Base-by-base conservation (phyloP, 2,888 invertebrate species). In the Patella ulyssiponensis region DNA sequence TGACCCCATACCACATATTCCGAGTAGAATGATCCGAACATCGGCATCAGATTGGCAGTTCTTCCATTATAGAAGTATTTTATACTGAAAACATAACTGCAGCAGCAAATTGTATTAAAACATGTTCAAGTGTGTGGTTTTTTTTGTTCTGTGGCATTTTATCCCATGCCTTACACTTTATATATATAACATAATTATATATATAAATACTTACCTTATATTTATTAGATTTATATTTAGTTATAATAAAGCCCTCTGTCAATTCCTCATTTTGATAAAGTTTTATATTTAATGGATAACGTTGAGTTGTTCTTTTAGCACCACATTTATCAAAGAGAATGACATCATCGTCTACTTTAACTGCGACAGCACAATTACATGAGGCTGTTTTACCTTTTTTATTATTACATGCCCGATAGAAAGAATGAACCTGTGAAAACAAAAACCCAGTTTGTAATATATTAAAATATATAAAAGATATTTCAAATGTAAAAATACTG, bases 351-450 rank as follows among this genome's bases (percentile, higher is more conserved):
- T 79, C 83, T 54, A 76, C 74, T n/a, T 80, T 73, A 0, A 84
- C 79, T 11, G 80, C 80, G 4, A 81, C 81, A 27, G 81, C 86
- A 79, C 86, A 87, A 76, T 82, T 86, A 79, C 87, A 87, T 0
- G 85, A 80, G 0, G 85, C 85, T 20, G 52, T 14, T 69, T 75
- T 79, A 72, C 76, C 73, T n/a, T 53, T 75, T 14, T 27, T 54
- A 54, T 64, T 64, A 73, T 58, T 74, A 71, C 80, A 80, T 51
- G 64, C 76, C 14, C 80, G 76, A 74, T 79, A 80, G 74, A 78
- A 80, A 15, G 79, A 20, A 73, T 77, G 75, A 9, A 81, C 58
- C 80, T 80, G 56, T 69, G 70, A 69, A 17, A n/a, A 7, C 4
- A 33, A 33, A 33, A 33, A 5, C 7, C 5, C 33, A 20, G 11